Conservation (phyloP, 1,140 invertebrate genomes). For the Centruroides sculpturatus region DNA sequence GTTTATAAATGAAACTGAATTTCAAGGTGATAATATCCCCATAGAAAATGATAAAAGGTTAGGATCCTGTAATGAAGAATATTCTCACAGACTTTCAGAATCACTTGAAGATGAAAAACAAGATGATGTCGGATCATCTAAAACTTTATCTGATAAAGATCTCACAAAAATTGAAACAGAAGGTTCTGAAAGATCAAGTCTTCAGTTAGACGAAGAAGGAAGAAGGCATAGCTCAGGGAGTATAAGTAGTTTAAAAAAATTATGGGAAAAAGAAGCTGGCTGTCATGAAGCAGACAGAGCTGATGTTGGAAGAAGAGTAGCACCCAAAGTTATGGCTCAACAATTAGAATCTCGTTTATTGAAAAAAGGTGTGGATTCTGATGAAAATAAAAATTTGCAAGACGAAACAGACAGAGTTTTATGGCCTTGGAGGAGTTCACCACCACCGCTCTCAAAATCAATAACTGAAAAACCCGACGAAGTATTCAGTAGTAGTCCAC, state of each 20-base stretch:
- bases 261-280: slow-evolving; percentile 51
- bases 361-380: slow-evolving; percentile 12
- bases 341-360: slow-evolving; percentile 10
- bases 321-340: slow-evolving; percentile 11
- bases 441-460: slow-evolving; percentile 6
- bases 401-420: background rate
- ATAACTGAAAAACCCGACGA: background rate
- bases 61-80: too few species aligned
- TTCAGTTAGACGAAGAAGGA: slow-evolving; percentile 11
- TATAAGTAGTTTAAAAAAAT: slow-evolving; percentile 78
- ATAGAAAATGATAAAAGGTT: too few species aligned
- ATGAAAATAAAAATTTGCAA: slow-evolving; percentile 4
- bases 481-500: too few species aligned
- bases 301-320: slow-evolving; percentile 4
- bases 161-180: too few species aligned
- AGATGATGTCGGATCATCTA: too few species aligned
- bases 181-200: slow-evolving; percentile 4
- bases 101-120: too few species aligned
- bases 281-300: slow-evolving; percentile 7
- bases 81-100: too few species aligned
- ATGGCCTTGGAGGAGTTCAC: slow-evolving; percentile 9
- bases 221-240: slow-evolving; percentile 81
- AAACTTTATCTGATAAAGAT: too few species aligned
- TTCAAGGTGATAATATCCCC: too few species aligned
- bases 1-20: too few species aligned